Evolutionary conservation across 1,140 invertebrate genomes (phyloP), one percentile per base, ranked within the genome.

Genomic region (Magallana gigas): DNA sequence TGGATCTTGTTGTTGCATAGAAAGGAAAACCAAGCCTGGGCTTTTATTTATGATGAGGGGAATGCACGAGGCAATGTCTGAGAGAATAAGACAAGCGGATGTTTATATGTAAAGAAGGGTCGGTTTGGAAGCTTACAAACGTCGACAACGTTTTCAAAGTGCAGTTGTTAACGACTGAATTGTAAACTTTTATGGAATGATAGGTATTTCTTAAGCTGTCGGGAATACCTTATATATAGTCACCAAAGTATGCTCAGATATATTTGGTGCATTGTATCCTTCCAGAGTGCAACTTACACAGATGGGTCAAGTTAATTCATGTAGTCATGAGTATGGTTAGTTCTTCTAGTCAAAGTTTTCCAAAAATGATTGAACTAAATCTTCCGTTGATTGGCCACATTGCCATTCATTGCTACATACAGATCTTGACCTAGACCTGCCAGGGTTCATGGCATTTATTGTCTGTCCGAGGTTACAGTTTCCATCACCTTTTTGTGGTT

Each of bases 131-230:
- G 68, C 29, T 76, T 76, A 76, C 68, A 76, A 76, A 8, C 23
- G 68, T 76, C 68, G 68, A 29, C 23, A 29, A 76, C 36, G 18
- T 76, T 76, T 76, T 76, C 68, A 76, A 76, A 76, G 68, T 76
- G 68, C 68, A 29, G 12, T 29, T 29, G 68, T 23, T 76, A 76
- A 76, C 36, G 68, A 36, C 68, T 76, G 23, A 23, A 76, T 36
- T 76, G 68, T 76, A 29, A 18, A 29, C 68, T 29, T 76, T 76
- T 29, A 12, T 76, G 68, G 68, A 76, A 76, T 76, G 68, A 76
- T 29, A 76, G 23, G 68, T 76, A 76, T 76, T 76, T 76, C 68
- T 12, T 76, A 36, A 76, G 18, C 68, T 36, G 68, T 76, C 68
- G 18, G 18, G 9, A 29, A 36, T 76, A 29, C 36, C 68, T 76